Percentiles rank a stretch among this genome's conserved stretches.
phyloP scores from a whole-genome alignment of 2,888 invertebrate genomes.

The Pycnomerus fuliginosus region DNA sequence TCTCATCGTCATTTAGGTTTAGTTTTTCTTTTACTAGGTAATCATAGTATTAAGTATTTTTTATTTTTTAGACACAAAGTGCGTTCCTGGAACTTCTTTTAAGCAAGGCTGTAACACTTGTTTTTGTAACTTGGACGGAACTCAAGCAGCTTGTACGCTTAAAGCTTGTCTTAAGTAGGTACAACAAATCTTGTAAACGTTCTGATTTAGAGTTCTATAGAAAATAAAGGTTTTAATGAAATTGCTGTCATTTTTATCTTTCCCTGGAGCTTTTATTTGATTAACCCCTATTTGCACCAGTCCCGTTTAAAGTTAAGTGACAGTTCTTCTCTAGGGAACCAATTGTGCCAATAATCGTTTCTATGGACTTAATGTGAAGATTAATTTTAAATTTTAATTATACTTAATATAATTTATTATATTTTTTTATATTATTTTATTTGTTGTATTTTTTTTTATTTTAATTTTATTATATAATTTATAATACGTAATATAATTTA shows the following conservation, averaged over 20 bases:
- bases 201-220: not conserved
- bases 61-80: conserved; percentile 10
- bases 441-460: conserved; percentile 1
- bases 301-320: too few relatives aligned
- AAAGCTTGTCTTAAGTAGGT: conserved; percentile 44
- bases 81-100: conserved; percentile 33
- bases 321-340: too few relatives aligned
- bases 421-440: not conserved
- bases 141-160: conserved; percentile 52
- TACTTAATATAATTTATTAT: not conserved
- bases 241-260: too few relatives aligned
- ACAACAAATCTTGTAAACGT: not conserved
- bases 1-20: not conserved
- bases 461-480: not conserved
- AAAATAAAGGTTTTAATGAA: too few relatives aligned
- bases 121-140: conserved; percentile 52
- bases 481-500: too few relatives aligned
- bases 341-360: too few relatives aligned
- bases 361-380: too few relatives aligned
- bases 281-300: too few relatives aligned
- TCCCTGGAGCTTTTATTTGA: too few relatives aligned
- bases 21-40: not conserved
- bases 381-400: not conserved
- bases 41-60: not conserved
- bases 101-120: conserved; percentile 52